Conservation (phyloP, 2,888 invertebrate species). For the Hofmannophila pseudospretella region DNA sequence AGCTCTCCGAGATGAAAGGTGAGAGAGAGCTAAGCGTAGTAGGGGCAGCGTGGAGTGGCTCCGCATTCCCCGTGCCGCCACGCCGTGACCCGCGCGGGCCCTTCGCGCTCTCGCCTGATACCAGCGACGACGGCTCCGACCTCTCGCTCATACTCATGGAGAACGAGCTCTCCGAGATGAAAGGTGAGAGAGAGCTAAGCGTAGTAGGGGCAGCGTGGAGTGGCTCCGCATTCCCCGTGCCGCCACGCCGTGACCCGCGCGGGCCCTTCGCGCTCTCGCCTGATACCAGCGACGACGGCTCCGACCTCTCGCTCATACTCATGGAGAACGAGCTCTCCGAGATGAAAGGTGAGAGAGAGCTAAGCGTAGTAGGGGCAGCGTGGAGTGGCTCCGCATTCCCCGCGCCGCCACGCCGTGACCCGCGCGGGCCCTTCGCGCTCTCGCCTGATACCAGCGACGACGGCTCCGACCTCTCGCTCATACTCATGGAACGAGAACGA, state of each 20-base stretch:
- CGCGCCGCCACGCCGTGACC: constrained; percentile 56
- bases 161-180: constrained; percentile 13
- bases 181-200: constrained; percentile 68
- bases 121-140: constrained; percentile 91
- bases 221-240: constrained; percentile 48
- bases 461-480: constrained; percentile 84
- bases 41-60: constrained; percentile 65
- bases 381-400: constrained; percentile 61
- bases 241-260: constrained; percentile 80
- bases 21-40: constrained; percentile 74
- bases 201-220: constrained; percentile 65
- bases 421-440: constrained; percentile 83
- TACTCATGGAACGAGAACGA: constrained; percentile 15
- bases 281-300: constrained; percentile 92
- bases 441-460: constrained; percentile 90
- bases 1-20: constrained; percentile 13
- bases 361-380: constrained; percentile 54
- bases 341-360: constrained; percentile 63
- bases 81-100: constrained; percentile 80
- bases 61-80: constrained; percentile 38
- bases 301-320: constrained; percentile 78
- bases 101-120: constrained; percentile 86
- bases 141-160: constrained; percentile 60
- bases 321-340: constrained; percentile 14
- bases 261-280: constrained; percentile 80